Percentiles rank a stretch among this genome's conserved stretches.
Conservation (phyloP, 2,797 vertebrate genomes). For the Tokudaia tokunoshimensis region DNA sequence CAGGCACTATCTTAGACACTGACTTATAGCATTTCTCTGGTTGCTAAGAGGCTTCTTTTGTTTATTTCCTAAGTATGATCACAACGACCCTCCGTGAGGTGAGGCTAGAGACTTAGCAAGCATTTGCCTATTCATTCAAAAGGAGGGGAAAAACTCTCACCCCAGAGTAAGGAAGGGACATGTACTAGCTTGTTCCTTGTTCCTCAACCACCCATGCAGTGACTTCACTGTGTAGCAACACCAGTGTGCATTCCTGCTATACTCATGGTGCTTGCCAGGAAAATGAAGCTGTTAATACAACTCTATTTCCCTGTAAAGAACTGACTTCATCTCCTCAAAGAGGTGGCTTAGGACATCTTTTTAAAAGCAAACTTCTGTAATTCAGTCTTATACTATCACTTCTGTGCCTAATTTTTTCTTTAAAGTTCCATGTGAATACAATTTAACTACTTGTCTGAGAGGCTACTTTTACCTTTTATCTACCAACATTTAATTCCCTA, state of each 20-base stretch:
- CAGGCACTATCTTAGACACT: background rate
- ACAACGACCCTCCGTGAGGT: background rate
- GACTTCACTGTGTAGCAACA: constrained; percentile 61
- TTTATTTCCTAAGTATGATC: constrained; percentile 53
- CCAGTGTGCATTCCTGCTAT: background rate
- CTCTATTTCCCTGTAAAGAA: constrained; percentile 49
- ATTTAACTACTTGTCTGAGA: constrained; percentile 46
- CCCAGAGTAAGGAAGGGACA: constrained; percentile 61
- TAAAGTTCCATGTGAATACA: constrained; percentile 22
- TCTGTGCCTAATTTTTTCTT: constrained; percentile 29
- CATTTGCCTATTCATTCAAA: constrained; percentile 37
- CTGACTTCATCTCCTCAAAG: background rate
- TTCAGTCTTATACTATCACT: constrained; percentile 43
- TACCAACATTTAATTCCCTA: constrained; percentile 37
- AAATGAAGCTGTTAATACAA: constrained; percentile 27
- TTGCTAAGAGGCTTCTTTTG: constrained; percentile 65
- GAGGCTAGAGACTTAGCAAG: constrained; percentile 36
- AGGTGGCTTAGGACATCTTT: background rate
- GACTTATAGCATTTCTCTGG: constrained; percentile 21
- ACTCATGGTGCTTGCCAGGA: background rate
- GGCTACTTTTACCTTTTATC: background rate
- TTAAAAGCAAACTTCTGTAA: background rate
- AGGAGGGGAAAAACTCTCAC: background rate
- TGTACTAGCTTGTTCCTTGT: constrained; percentile 60
- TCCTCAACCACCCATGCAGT: constrained; percentile 23